Conservation (phyloP, 2,113 vertebrate genomes). For the Neomonachus schauinslandi region DNA sequence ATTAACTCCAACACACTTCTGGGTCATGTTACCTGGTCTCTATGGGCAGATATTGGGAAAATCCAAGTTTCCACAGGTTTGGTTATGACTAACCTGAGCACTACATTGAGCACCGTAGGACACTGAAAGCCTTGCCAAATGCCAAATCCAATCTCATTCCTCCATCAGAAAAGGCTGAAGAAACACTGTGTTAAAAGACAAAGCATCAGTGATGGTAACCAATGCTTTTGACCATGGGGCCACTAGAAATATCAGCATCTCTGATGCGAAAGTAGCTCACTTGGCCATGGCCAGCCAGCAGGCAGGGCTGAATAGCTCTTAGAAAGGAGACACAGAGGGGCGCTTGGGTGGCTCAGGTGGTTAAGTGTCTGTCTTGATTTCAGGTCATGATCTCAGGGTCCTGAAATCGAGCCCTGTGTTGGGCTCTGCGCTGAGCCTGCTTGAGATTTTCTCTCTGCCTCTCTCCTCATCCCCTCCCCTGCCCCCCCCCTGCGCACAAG, state of each 20-base stretch:
- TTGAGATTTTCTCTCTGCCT: too few relatives aligned
- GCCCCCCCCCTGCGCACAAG: too few relatives aligned
- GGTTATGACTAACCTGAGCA: not conserved
- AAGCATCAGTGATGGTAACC: not conserved
- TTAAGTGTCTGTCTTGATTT: not conserved
- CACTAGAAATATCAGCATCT: not conserved
- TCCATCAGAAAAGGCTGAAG: not conserved
- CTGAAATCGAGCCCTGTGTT: not conserved
- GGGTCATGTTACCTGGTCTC: not conserved
- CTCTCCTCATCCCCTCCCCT: too few relatives aligned
- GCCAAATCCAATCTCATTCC: not conserved
- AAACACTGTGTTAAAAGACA: not conserved
- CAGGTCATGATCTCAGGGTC: not conserved
- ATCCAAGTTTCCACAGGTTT: not conserved
- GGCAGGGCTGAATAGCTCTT: not conserved
- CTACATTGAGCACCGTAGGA: not conserved
- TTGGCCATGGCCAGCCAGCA: not conserved
- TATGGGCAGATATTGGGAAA: not conserved
- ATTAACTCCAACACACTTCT: not conserved
- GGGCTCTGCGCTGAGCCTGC: too few relatives aligned
- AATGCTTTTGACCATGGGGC: not conserved
- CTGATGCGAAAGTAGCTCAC: not conserved
- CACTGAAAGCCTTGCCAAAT: not conserved
- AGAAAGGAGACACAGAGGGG: not conserved
- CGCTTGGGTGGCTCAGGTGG: not conserved